Evolutionary conservation across 2,888 invertebrate species (phyloP).

Genomic region (Drosophila mimica): DNA sequence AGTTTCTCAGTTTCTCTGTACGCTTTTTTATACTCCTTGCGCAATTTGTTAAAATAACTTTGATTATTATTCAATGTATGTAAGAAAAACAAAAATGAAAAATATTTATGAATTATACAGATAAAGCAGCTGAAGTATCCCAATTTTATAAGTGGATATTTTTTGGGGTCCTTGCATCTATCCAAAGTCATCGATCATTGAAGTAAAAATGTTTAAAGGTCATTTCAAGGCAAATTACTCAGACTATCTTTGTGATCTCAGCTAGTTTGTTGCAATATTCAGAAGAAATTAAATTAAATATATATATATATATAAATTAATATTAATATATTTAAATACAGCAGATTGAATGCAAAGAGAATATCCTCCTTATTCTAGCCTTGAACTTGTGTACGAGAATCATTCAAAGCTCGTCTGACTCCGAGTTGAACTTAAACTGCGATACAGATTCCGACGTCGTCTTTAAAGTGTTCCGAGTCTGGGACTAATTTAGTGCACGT

Average conservation of each 20-base stretch:
- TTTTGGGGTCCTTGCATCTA: not conserved
- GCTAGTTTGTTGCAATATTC: not conserved
- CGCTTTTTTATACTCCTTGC: not conserved
- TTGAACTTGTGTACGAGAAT: conserved; percentile 16
- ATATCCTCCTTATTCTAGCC: not conserved
- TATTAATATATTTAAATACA: not conserved
- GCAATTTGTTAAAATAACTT: conserved; percentile 10
- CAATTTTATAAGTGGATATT: not conserved
- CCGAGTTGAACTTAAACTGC: conserved; percentile 1
- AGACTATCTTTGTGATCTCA: not conserved
- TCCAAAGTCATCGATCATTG: not conserved
- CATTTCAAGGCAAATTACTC: not conserved
- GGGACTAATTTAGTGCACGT: conserved; percentile 72
- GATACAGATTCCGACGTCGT: conserved; percentile 16
- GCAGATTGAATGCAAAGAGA: not conserved
- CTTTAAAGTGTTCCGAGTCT: conserved; percentile 39
- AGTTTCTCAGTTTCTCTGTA: conserved; percentile 26
- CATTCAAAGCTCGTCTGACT: conserved; percentile 9
- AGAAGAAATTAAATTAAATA: too few relatives aligned
- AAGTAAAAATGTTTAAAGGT: not conserved
- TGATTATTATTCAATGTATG: not conserved
- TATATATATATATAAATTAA: too few relatives aligned
- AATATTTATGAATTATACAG: not conserved
- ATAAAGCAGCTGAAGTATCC: not conserved
- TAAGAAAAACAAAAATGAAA: not conserved